These are phyloP conservation scores for Heliconius hewitsoni DNA, from an alignment of 1,140 invertebrate species.

Conservation along the genomic window DNA sequence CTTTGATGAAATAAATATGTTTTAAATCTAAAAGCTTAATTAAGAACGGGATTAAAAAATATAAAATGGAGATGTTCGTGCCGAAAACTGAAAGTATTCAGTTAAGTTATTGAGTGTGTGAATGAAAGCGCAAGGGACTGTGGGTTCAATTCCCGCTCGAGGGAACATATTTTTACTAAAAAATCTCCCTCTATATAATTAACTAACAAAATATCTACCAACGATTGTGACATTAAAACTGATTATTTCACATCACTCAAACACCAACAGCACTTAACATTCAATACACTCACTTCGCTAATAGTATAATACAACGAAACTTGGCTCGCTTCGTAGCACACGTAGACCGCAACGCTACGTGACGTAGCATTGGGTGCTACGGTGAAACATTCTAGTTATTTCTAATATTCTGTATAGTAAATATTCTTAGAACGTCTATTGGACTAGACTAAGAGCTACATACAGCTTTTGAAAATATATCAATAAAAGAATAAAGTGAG, in stretches of 20 bases:
- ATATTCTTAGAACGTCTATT: background rate
- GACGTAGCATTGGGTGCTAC: background rate
- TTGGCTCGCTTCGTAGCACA: conserved; percentile 1
- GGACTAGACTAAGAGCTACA: background rate
- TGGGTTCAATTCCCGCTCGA: too few species aligned
- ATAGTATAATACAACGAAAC: background rate
- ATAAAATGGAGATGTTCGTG: background rate
- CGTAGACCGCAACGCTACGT: conserved; percentile 9
- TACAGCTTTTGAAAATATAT: background rate
- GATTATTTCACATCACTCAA: too few species aligned
- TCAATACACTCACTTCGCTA: background rate
- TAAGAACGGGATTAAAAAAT: background rate
- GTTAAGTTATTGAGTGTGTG: too few species aligned
- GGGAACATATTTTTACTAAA: too few species aligned
- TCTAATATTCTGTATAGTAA: background rate
- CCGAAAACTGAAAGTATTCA: background rate
- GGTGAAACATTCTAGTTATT: background rate
- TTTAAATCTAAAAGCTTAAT: background rate
- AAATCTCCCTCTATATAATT: too few species aligned
- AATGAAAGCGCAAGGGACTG: too few species aligned
- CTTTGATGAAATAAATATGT: background rate
- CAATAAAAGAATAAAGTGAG: too few species aligned
- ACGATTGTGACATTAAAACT: too few species aligned
- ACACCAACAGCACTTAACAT: background rate
- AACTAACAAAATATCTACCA: too few species aligned